These are phyloP conservation scores for Cherax destructor DNA, from an alignment of 1,140 invertebrate genomes.

Conservation along the genomic window DNA sequence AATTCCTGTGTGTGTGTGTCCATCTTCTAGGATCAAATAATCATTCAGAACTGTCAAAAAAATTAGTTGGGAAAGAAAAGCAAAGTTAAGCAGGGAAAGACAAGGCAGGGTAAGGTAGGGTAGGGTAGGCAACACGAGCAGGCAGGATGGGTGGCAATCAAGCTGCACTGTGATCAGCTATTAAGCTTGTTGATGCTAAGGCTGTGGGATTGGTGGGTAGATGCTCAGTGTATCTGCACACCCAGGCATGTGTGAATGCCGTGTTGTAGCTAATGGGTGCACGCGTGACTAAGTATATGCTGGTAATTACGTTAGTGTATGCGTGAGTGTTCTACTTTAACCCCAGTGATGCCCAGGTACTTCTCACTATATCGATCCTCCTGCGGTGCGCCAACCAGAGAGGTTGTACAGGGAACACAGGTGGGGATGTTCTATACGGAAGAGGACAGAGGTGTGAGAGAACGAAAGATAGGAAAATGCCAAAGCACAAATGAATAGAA, in stretches of 20 bases:
- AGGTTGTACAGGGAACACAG: background rate
- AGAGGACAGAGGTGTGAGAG: background rate
- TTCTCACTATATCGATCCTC: background rate
- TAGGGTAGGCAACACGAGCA: no score
- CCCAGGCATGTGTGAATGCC: background rate
- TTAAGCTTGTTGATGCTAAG: background rate
- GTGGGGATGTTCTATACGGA: background rate
- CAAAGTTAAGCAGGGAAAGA: no score
- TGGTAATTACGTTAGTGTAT: background rate
- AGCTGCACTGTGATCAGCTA: no score
- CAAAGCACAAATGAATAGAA: no score
- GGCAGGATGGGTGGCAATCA: no score
- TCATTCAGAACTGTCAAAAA: no score
- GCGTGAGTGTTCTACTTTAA: background rate
- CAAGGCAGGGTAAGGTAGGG: no score
- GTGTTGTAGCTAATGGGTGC: background rate
- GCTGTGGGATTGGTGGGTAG: background rate
- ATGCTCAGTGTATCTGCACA: background rate
- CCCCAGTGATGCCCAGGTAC: conserved; percentile 9
- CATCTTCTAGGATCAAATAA: no score
- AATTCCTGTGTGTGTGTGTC: no score
- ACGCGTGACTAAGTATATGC: background rate
- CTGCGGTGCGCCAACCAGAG: background rate
- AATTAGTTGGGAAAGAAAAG: no score
- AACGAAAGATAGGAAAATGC: no score